Conservation (phyloP, 1,140 invertebrate species). For the Sipha flava region DNA sequence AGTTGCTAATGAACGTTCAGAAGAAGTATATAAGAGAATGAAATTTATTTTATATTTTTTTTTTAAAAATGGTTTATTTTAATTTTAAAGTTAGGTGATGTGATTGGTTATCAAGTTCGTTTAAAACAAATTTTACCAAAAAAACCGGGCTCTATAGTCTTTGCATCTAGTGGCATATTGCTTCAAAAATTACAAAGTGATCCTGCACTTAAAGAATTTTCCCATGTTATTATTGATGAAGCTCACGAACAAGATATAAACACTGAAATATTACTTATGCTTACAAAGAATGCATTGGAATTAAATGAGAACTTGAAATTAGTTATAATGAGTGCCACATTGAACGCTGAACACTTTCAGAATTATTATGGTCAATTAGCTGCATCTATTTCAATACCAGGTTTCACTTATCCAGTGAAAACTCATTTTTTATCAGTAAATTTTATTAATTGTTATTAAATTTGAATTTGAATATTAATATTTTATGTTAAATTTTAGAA, state of each 20-base stretch:
- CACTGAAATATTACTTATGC: constrained; percentile 68
- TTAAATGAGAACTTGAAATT: constrained; percentile 68
- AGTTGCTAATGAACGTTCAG: constrained; percentile 72
- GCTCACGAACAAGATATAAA: constrained; percentile 71
- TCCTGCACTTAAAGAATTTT: constrained; percentile 54
- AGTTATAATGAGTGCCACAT: constrained; percentile 85
- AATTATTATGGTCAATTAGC: constrained; percentile 66
- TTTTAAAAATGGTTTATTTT: neutral
- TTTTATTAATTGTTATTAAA: neutral
- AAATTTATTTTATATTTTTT: neutral
- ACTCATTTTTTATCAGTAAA: constrained; percentile 44
- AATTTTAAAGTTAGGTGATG: constrained; percentile 34
- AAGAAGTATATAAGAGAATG: constrained; percentile 51
- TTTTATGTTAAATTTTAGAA: neutral
- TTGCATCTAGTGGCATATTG: constrained; percentile 71
- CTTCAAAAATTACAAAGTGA: constrained; percentile 61
- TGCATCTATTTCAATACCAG: constrained; percentile 67
- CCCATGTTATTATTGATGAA: constrained; percentile 71
- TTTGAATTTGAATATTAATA: neutral
- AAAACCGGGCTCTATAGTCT: constrained; percentile 66
- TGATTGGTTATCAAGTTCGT: constrained; percentile 71
- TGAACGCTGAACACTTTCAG: constrained; percentile 71
- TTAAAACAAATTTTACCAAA: constrained; percentile 49
- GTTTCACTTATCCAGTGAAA: constrained; percentile 75
- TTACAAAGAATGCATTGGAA: constrained; percentile 70